Base-by-base conservation (phyloP, 2,113 vertebrate species). In the Python bivittatus region DNA sequence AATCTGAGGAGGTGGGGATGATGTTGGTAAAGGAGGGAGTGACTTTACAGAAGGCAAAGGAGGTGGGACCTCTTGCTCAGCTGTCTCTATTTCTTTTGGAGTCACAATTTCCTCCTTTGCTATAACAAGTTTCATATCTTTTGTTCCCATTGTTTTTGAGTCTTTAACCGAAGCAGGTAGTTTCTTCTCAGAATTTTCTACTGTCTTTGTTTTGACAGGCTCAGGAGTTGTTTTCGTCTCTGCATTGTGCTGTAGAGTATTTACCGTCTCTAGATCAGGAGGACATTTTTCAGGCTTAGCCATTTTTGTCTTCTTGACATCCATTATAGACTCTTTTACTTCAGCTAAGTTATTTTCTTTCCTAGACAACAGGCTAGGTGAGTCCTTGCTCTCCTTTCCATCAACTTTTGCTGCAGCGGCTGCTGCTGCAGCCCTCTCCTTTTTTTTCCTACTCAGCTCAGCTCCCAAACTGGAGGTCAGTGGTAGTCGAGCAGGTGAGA, bases 401-500 rank as follows among this genome's bases (percentile, higher is more conserved):
- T 98, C 98, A 96, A 97, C 97, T 87, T 98, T 98, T 86, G 98
- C 98, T 86, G 98, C 98, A 0, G 99, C 99, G 0, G 98, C 98
- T 0, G 98, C 99, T 0, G 98, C 98, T 54, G 98, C 98, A 57
- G 98, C 99, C 4, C 99, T 98, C 89, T 99, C 99, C 96, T 99
- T 99, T 94, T 99, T 99, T 94, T 98, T 98, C 83, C 99, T 98
- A 93, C 97, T 99, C 84, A 99, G 98, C 96, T 99, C 99, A 3
- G 99, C 99, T 29, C 99, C 99, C 10, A 99, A 97, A 90, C 99
- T 99, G 93, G 99, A 99, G 95, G 99, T 99, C 13, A 99, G 97
- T 0, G 99, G 99, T 42, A 99, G 98, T 85, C 98, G 97, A 0
- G 97, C 98, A 0, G 99, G 99, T 33, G 98, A 99, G 89, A 99